Conservation (phyloP, 1,140 invertebrate genomes). For the Thaumatotibia leucotreta region DNA sequence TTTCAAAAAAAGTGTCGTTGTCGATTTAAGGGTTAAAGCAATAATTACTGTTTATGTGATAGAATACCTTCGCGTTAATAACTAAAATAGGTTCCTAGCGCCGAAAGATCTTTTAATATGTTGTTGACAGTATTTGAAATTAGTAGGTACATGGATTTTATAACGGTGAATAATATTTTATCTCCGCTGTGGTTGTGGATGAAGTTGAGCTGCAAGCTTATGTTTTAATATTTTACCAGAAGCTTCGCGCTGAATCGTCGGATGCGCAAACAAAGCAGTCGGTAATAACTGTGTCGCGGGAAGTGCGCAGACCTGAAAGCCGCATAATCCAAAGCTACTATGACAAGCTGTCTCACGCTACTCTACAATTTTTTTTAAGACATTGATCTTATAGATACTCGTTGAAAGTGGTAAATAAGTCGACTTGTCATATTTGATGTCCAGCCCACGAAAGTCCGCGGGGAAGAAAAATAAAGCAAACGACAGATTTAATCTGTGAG, state of each 20-base stretch:
- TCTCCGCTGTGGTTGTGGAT: background rate
- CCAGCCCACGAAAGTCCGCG: slow-evolving; percentile 38
- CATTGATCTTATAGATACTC: slow-evolving; percentile 52
- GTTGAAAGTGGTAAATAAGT: slow-evolving; percentile 52
- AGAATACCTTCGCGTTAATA: slow-evolving; percentile 48
- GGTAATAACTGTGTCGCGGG: slow-evolving; percentile 61
- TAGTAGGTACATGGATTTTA: background rate
- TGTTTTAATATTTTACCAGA: slow-evolving; percentile 68
- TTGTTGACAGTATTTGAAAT: too few species aligned
- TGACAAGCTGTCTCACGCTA: slow-evolving; percentile 29
- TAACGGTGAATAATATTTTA: background rate
- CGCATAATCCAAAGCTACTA: slow-evolving; percentile 51
- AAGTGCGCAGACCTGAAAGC: slow-evolving; percentile 49
- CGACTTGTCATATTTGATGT: slow-evolving; percentile 52
- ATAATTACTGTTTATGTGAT: slow-evolving; percentile 73
- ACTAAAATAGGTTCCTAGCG: slow-evolving; percentile 14
- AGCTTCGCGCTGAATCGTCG: slow-evolving; percentile 52
- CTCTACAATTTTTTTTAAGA: slow-evolving; percentile 50
- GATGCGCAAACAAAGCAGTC: slow-evolving; percentile 62
- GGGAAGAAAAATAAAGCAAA: slow-evolving; percentile 64
- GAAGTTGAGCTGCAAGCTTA: slow-evolving; percentile 31
- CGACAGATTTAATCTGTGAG: slow-evolving; percentile 65
- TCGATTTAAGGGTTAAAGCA: too few species aligned
- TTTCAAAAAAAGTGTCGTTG: too few species aligned
- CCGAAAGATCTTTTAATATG: background rate